Evolutionary conservation across 2,888 invertebrate species (phyloP), one percentile per base, ranked within the genome.

Genomic region (Lasioglossum malachurum): DNA sequence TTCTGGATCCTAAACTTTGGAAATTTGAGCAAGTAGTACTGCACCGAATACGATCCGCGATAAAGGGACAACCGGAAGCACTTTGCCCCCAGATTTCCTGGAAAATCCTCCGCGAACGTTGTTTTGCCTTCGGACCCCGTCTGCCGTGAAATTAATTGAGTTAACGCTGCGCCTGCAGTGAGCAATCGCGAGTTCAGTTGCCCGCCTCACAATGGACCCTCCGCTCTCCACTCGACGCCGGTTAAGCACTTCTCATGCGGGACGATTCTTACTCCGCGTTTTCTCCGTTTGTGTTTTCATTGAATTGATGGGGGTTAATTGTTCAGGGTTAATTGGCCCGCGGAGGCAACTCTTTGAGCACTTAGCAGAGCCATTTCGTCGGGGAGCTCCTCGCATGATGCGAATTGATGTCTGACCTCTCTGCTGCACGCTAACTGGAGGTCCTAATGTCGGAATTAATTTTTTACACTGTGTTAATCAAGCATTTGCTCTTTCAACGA

Each of bases 91-190:
- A 53, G 53, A 53, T 23, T 53, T 53, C 53, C 53, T 23, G 23
- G 53, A 53, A 53, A 53, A 53, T 53, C n/a, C 10, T 23, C 57
- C 57, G 57, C 10, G 57, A 57, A n/a, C 57, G 57, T n/a, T 57
- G n/a, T 23, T 57, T 57, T 12, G 57, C 57, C n/a, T 57, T 57
- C 57, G 57, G n/a, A 57, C 1, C n/a, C 10, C 12, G 57, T 57
- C 57, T 57, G 1, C 57, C n/a, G 57, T 57, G 57, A n/a, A 57
- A 57, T 57, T 57, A 57, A 57, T 57, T 19, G 71, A 75, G 75
- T 86, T 80, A 80, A 38, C 75, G 44, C 64, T 69, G 14, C 71
- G 57, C n/a, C n/a, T 12, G n/a, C 57, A n/a, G 57, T n/a, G n/a
- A 57, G n/a, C 57, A n/a, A 57, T 57, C 57, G 57, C 57, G 57